Evolutionary conservation across 2,797 vertebrate species (phyloP), one percentile per base, ranked within the genome.

Genomic region (Ptychobarbus kaznakovi): DNA sequence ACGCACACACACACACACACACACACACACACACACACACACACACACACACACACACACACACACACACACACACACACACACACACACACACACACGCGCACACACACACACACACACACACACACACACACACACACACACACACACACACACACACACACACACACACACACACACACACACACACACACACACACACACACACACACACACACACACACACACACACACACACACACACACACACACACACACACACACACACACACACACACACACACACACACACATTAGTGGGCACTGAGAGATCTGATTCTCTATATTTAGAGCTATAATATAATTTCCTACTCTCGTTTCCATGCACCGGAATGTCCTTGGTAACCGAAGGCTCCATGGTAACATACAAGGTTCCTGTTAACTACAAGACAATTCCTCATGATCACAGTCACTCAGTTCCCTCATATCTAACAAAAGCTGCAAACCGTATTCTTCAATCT

Each of bases 251-350:
- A 22, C 18, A n/a, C 18, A 40, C 32, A 78, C 44, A 3, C n/a
- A 10, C 42, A 3, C 18, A 5, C 32, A 20, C 51, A 20, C 75
- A 13, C 10, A 51, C 28, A 38, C 32, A n/a, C 22, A 44, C 53
- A 79, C 63, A 68, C 44, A 53, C 44, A 82, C 10, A 58, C 15
- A 42, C 38, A 78, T 32, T 51, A 32, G 53, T 51, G 49, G 49
- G 56, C 42, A 69, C 46, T 53, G 44, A 86, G 65, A 81, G 65
- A 82, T 82, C 58, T 70, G 78, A 73, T 73, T 72, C 40, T 82
- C 88, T 88, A 89, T 85, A 88, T 89, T 87, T 88, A 87, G 89
- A 83, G 16, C 46, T 44, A 15, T 83, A 86, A 88, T 85, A 76
- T 82, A 18, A 86, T 73, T 85, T 83, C 56, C 82, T 32, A 49